phyloP scores from a whole-genome alignment of 2,888 invertebrate species.

The Agelastica alni region DNA sequence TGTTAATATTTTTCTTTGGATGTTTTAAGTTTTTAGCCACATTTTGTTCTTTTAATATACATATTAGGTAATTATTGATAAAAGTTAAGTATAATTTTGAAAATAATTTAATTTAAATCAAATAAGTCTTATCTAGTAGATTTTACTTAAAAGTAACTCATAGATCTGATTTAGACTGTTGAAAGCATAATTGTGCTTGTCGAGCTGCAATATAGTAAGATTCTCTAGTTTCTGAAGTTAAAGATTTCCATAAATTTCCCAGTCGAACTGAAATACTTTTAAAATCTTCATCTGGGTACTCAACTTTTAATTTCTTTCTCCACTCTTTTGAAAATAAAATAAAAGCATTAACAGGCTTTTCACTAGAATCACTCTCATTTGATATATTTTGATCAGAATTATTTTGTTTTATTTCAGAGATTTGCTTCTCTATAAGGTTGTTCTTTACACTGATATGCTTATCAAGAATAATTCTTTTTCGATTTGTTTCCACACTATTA shows the following conservation, averaged over 20 bases:
- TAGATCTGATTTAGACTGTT: background rate
- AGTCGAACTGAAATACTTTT: slow-evolving; percentile 59
- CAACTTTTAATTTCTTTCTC: slow-evolving; percentile 55
- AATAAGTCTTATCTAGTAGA: too few relatives aligned
- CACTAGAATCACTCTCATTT: slow-evolving; percentile 21
- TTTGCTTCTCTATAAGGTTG: background rate
- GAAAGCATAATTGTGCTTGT: slow-evolving; percentile 49
- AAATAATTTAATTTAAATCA: too few relatives aligned
- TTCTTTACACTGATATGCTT: too few relatives aligned
- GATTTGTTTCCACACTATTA: too few relatives aligned
- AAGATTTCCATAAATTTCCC: slow-evolving; percentile 59
- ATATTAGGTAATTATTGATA: too few relatives aligned
- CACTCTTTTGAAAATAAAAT: slow-evolving; percentile 61
- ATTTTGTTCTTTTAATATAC: too few relatives aligned
- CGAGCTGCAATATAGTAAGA: slow-evolving; percentile 55
- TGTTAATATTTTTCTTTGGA: too few relatives aligned
- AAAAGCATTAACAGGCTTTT: slow-evolving; percentile 60
- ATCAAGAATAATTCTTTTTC: too few relatives aligned
- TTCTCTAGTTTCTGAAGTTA: slow-evolving; percentile 54
- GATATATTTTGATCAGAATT: background rate
- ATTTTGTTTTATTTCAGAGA: too few relatives aligned
- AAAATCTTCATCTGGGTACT: slow-evolving; percentile 51
- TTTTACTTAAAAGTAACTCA: too few relatives aligned
- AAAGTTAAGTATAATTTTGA: too few relatives aligned
- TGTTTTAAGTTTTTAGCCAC: too few relatives aligned